Base-by-base conservation (phyloP, 2,888 invertebrate species). In the Baccha elongata region DNA sequence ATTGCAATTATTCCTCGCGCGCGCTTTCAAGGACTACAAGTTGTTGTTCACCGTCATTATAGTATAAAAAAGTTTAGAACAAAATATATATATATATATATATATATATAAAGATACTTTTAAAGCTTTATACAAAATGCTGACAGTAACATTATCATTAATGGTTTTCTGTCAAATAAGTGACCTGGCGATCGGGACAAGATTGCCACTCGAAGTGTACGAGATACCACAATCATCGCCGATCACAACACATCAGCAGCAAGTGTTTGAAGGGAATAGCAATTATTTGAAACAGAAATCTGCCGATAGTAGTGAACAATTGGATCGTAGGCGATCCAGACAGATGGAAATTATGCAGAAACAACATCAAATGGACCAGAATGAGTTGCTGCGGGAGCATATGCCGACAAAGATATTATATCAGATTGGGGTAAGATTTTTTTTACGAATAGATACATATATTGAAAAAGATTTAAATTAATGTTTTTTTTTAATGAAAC, bases 341-440 rank as follows among this genome's bases (percentile, higher is more conserved):
- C 92, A 88, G 92, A 92, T 88, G 91, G 92, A 87, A 90, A 91
- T 88, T 85, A 90, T 86, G 91, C 92, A 86, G 35, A 86, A 86
- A 48, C 80, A 85, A 15, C 86, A 86, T 60, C 84, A 74, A 71
- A 44, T 80, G 7, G 71, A 80, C 19, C 83, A 68, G 23, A 83
- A 76, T 73, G 76, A 78, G 29, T 26, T 83, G 42, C 10, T 83
- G 68, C 68, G 78, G 13, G 68, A 83, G n/a, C 84, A 80, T 67
- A 60, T 62, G 80, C 79, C 65, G 11, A 78, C 89, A 91, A 93
- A 93, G 89, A 92, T 95, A 86, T 92, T 96, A 79, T 96, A 95
- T 89, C 95, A 90, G 88, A 88, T 90, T 86, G 90, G 90, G 89
- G 90, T 90, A 88, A 90, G 90, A 87, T 71, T 53, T 67, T 44